Base-by-base conservation (phyloP, 2,888 invertebrate species). In the Leptinotarsa tumamoca region DNA sequence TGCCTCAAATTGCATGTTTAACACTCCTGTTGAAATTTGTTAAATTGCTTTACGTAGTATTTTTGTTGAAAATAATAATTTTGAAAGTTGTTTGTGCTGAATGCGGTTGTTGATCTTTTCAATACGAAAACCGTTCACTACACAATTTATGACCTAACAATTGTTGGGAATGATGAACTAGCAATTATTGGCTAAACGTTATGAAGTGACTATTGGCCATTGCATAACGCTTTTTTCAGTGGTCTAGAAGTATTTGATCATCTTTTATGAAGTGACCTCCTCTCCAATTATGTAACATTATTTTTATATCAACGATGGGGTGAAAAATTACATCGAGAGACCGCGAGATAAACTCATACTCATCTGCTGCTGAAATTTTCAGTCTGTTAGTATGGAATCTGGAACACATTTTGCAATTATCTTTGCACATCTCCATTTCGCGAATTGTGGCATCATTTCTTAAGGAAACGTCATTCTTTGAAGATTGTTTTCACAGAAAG, bases 81-180 rank as follows among this genome's bases (percentile, higher is more conserved):
- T 58, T 58, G 58, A 58, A 58, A 58, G 58, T 58, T 58, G 58
- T 58, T 58, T 58, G 58, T 21, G 23, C 58, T 14, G 21, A 58
- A 58, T 58, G 15, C 15, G 15, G 14, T 58, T 21, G 58, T 58
- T 58, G 21, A 58, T 58, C 58, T 58, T 58, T 58, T 23, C 23
- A 23, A 15, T 58, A 4, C 15, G 23, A 23, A 58, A 23, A 23
- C 21, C 58, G 23, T 58, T 58, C 58, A 58, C 58, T 58, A 14
- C 27, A 58, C 58, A 58, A 27, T 58, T 23, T 58, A 23, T 58
- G 58, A 23, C 23, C 4, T 17, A 21, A 58, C 58, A 58, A 58
- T 58, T 58, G 58, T 58, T 27, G 4, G 58, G 23, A 14, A 58
- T 58, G 14, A 58, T 58, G 23, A 15, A 58, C 4, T 58, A 18